These are phyloP conservation scores for Ophion costatus DNA, from an alignment of 2,888 invertebrate genomes.

Conservation along the genomic window DNA sequence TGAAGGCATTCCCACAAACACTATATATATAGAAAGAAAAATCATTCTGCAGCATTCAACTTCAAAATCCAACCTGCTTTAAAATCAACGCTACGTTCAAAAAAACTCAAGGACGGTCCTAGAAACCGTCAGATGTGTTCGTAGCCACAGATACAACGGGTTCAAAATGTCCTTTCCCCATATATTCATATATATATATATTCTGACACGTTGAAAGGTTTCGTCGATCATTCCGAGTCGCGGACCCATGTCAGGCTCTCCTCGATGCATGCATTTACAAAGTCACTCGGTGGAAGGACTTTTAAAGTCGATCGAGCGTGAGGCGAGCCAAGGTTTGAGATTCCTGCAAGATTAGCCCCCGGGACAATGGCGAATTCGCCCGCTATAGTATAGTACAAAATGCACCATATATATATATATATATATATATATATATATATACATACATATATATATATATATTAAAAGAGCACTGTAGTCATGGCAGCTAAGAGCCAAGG, in stretches of 20 bases:
- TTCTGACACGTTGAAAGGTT: slow-evolving; percentile 30
- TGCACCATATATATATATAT: slow-evolving; percentile 41
- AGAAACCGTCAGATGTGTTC: background rate
- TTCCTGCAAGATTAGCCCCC: slow-evolving; percentile 58
- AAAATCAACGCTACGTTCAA: too few species aligned
- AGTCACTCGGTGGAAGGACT: slow-evolving; percentile 29
- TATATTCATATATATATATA: background rate
- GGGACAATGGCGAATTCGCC: slow-evolving; percentile 59
- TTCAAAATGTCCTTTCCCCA: background rate
- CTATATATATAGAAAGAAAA: too few species aligned
- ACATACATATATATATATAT: background rate
- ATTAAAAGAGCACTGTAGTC: slow-evolving; percentile 46
- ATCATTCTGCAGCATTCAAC: too few species aligned
- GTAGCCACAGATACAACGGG: background rate
- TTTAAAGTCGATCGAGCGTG: slow-evolving; percentile 47
- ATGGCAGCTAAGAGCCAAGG: slow-evolving; percentile 30
- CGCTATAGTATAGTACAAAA: slow-evolving; percentile 22
- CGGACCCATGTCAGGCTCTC: background rate
- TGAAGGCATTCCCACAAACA: too few species aligned
- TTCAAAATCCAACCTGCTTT: too few species aligned
- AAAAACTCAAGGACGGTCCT: background rate
- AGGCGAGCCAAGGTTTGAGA: slow-evolving; percentile 48
- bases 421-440: too few species aligned
- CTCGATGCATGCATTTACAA: slow-evolving; percentile 38
- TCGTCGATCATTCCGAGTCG: slow-evolving; percentile 52